These are phyloP conservation scores for Globodera rostochiensis DNA, from an alignment of 1,140 invertebrate genomes.

Conservation along the genomic window DNA sequence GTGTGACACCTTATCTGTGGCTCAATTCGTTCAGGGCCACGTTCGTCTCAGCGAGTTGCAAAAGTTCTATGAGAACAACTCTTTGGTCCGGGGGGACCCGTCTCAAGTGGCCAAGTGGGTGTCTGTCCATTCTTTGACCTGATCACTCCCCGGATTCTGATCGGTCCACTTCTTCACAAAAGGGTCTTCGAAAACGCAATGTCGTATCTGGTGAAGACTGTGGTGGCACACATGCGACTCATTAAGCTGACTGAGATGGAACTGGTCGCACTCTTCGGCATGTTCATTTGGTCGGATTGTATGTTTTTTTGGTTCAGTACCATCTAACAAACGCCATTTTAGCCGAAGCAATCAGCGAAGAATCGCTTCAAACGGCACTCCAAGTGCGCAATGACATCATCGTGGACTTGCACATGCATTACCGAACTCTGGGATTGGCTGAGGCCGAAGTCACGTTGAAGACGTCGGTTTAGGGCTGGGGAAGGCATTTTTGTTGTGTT, in stretches of 20 bases:
- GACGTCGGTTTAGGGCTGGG: neutral
- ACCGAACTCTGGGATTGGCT: constrained; percentile 21
- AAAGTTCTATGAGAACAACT: constrained; percentile 54
- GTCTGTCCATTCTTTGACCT: constrained; percentile 2
- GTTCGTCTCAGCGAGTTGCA: constrained; percentile 45
- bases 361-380: constrained; percentile 10
- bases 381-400: constrained; percentile 31
- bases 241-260: constrained; percentile 49
- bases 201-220: constrained; percentile 47
- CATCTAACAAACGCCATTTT: constrained; percentile 11
- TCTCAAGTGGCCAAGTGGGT: constrained; percentile 45
- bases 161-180: neutral
- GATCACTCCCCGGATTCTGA: neutral
- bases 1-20: too few relatives aligned
- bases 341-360: constrained; percentile 7
- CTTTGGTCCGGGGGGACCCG: constrained; percentile 42
- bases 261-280: constrained; percentile 46
- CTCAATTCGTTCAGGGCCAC: constrained; percentile 46
- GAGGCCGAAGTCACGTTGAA: constrained; percentile 37
- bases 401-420: constrained; percentile 29
- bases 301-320: too few relatives aligned
- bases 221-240: constrained; percentile 52
- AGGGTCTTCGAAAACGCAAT: constrained; percentile 54
- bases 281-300: constrained; percentile 52
- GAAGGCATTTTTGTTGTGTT: neutral